Base-by-base conservation (phyloP, 2,113 vertebrate genomes). In the human region DNA sequence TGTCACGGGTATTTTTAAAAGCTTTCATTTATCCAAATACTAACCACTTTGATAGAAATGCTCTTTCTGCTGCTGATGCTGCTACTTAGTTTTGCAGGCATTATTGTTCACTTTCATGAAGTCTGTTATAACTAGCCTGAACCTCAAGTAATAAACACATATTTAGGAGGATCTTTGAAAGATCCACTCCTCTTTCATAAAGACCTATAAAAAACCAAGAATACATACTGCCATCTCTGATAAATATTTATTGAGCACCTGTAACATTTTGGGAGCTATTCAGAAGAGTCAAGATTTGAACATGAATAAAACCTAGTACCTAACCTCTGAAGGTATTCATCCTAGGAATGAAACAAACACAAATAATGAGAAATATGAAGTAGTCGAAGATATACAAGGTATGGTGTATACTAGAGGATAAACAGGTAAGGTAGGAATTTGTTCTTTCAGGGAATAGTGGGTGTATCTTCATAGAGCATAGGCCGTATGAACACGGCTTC, bases 141-240 rank as follows among this genome's bases (percentile, higher is more conserved):
- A 92, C 38, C 20, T 92, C 20, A 50, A 57, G 7, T 61, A 70
- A 73, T 30, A 48, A 35, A 40, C 80, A 22, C 48, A 84, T 23
- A 93, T 84, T 90, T 90, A 45, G 61, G 92, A 75, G 80, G 43
- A 93, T 91, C n/a, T 52, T 89, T 78, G 70, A 79, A 96, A 86
- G 57, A 18, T 78, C 75, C 45, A 32, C 25, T 75, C n/a, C 57
- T 80, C 76, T 92, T 92, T 83, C 43, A 40, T 79, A 82, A 86
- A 96, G n/a, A 64, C 48, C 20, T 75, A 7, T 89, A 35, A 20
- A 75, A 93, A 55, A n/a, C 38, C 27, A 87, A 80, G 30, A 57
- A 70, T 55, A 79, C 30, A 68, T 32, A 38, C 50, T 87, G 6
- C 18, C 35, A n/a, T 91, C 20, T 66, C 43, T 85, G 25, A 70